A percentile compares a stretch with the other conserved stretches of the same genome.
These are phyloP conservation scores for Paradisaea rubra DNA, from an alignment of 2,113 vertebrate genomes.

Conservation along the genomic window DNA sequence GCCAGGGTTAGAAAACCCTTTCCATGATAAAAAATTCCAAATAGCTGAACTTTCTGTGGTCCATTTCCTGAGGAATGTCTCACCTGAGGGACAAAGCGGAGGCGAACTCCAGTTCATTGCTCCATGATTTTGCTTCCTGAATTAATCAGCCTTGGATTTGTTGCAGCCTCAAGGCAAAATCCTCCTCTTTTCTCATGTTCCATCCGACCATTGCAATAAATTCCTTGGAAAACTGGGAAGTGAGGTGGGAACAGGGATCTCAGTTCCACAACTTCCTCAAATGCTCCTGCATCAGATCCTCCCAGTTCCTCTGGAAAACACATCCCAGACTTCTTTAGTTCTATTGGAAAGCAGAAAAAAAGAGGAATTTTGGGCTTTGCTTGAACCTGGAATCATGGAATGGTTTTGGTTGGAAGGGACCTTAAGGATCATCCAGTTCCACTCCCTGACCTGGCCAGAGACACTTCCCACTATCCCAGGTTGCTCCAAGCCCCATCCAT, in stretches of 20 bases:
- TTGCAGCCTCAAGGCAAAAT: rapidly evolving
- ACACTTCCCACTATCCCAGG: neutral
- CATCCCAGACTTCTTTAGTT: neutral
- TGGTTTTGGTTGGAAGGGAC: neutral
- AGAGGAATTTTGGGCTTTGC: neutral
- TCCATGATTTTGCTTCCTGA: neutral
- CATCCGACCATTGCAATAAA: rapidly evolving
- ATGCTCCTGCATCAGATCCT: neutral
- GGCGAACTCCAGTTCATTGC: rapidly evolving
- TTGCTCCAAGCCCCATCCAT: neutral
- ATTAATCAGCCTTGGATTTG: neutral
- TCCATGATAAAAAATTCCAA: neutral
- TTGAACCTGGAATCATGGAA: neutral
- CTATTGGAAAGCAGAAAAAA: neutral
- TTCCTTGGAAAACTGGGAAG: neutral
- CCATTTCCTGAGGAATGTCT: neutral
- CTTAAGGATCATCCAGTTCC: no score
- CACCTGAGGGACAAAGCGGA: neutral
- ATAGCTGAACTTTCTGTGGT: neutral
- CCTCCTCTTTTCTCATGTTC: neutral
- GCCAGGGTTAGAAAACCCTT: neutral
- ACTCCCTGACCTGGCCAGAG: neutral
- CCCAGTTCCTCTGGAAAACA: neutral
- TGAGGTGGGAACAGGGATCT: neutral
- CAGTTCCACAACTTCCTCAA: neutral